These are phyloP conservation scores for Protobothrops mucrosquamatus DNA, from an alignment of 2,113 vertebrate genomes.

Conservation along the genomic window DNA sequence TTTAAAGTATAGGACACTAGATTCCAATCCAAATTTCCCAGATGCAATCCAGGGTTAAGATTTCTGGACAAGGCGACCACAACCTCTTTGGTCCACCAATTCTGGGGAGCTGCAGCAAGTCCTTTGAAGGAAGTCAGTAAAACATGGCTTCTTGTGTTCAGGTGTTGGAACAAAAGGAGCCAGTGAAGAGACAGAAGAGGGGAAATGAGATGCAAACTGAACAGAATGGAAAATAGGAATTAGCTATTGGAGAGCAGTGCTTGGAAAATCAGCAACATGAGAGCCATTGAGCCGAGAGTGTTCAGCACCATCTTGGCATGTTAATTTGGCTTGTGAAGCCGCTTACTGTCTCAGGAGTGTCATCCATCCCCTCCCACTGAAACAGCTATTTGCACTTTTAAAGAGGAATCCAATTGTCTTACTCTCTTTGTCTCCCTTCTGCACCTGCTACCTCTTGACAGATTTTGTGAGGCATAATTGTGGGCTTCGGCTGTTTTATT, in stretches of 20 bases:
- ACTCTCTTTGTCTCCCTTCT: slow-evolving; percentile 46
- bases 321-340: slow-evolving; percentile 19
- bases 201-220: background rate
- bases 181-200: background rate
- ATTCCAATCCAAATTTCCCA: background rate
- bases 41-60: background rate
- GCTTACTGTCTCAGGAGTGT: background rate
- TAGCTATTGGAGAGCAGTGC: background rate
- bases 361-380: slow-evolving; percentile 31
- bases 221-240: background rate
- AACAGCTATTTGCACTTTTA: slow-evolving; percentile 48
- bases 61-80: background rate
- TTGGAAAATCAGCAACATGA: background rate
- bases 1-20: background rate
- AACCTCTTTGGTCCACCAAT: background rate
- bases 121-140: background rate
- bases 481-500: slow-evolving; percentile 51
- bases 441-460: slow-evolving; percentile 61
- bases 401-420: slow-evolving; percentile 51
- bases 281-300: background rate
- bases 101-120: background rate
- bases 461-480: slow-evolving; percentile 63
- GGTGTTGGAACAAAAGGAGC: background rate
- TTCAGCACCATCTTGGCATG: background rate
- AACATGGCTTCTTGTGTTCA: background rate